A percentile compares a stretch with the other conserved stretches of the same genome.
Evolutionary conservation across 2,113 vertebrate species (phyloP).

Genomic region (Cavia aperea): DNA sequence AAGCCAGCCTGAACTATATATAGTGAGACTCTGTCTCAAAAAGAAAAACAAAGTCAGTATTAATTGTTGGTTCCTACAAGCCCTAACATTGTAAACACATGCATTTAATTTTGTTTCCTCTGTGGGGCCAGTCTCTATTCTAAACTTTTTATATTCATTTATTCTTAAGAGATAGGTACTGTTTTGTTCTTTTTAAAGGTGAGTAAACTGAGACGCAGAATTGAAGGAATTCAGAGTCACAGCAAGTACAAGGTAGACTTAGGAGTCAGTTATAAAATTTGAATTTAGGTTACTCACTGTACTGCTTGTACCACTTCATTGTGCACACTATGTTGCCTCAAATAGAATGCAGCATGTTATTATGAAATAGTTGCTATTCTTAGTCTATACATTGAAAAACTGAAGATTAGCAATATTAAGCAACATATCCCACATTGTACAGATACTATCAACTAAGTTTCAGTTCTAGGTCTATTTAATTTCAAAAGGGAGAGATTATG

Average conservation of each 20-base stretch:
- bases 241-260: conserved; percentile 1
- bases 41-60: neutral
- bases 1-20: too few relatives aligned
- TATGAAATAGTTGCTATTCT: conserved; percentile 17
- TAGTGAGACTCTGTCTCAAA: too few relatives aligned
- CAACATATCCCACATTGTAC: neutral
- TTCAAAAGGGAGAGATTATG: neutral
- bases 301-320: neutral
- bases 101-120: conserved; percentile 12
- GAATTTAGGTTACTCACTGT: neutral
- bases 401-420: conserved; percentile 32
- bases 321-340: neutral
- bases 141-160: conserved; percentile 29
- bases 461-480: conserved; percentile 6
- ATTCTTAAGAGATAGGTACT: conserved; percentile 12
- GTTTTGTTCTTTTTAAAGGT: conserved; percentile 28
- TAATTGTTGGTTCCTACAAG: conserved; percentile 22
- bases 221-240: neutral
- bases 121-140: neutral
- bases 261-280: neutral
- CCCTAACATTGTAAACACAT: neutral
- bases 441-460: conserved; percentile 27
- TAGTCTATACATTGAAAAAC: conserved; percentile 24
- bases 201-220: neutral
- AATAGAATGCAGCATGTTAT: neutral